phyloP scores from a whole-genome alignment of 2,113 vertebrate species.

The Proterorhinus semilunaris region DNA sequence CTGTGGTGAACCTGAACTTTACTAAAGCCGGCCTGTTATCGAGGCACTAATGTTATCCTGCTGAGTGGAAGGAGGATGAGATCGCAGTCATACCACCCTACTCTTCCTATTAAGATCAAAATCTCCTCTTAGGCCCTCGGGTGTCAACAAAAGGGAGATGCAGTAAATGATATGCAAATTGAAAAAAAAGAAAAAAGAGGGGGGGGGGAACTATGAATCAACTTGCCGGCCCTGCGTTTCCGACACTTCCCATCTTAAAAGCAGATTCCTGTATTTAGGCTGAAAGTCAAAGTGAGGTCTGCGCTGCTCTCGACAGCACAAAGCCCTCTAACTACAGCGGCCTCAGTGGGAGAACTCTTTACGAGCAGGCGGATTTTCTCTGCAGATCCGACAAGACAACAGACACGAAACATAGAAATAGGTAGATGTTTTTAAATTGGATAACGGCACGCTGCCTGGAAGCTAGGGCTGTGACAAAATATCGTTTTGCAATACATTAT shows the following conservation, averaged over 20 bases:
- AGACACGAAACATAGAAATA: conserved; percentile 42
- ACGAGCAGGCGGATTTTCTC: conserved; percentile 60
- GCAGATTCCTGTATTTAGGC: conserved; percentile 68
- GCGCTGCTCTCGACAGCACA: conserved; percentile 61
- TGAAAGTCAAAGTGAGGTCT: conserved; percentile 70
- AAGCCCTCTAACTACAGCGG: conserved; percentile 60
- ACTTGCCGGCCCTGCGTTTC: conserved; percentile 68
- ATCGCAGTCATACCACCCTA: conserved; percentile 75
- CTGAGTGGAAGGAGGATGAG: conserved; percentile 70
- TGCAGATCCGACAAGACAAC: conserved; percentile 49
- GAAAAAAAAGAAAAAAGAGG: conserved; percentile 63
- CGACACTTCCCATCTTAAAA: conserved; percentile 70
- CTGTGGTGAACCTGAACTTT: conserved; percentile 46
- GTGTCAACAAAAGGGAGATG: conserved; percentile 82
- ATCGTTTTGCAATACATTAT: background rate
- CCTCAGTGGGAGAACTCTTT: conserved; percentile 51
- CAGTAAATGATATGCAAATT: conserved; percentile 83
- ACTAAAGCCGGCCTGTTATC: conserved; percentile 60
- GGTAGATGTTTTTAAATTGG: conserved; percentile 43
- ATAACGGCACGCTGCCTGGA: conserved; percentile 29
- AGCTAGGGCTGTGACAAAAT: background rate
- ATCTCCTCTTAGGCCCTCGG: conserved; percentile 76
- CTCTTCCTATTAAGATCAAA: conserved; percentile 80
- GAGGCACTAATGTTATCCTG: conserved; percentile 70
- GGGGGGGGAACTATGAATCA: conserved; percentile 63